phyloP scores from a whole-genome alignment of 2,888 invertebrate genomes.

The Caenorhabditis doughertyi region DNA sequence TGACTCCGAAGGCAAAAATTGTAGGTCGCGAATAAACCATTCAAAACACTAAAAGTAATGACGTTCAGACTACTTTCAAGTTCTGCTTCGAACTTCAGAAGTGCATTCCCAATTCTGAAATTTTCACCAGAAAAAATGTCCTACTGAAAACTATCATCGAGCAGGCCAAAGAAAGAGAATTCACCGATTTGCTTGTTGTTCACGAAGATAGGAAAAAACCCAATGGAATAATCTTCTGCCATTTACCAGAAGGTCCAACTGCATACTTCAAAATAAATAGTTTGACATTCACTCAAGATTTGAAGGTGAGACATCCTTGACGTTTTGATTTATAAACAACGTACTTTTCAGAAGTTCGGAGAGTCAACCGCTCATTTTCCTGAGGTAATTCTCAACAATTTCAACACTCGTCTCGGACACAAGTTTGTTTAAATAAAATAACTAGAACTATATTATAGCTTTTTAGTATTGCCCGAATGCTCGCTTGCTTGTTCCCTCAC shows the following conservation, averaged over 20 bases:
- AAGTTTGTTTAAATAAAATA: constrained; percentile 83
- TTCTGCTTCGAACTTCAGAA: constrained; percentile 94
- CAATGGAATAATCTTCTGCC: constrained; percentile 93
- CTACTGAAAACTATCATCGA: constrained; percentile 89
- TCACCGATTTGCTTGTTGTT: constrained; percentile 92
- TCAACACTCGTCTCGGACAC: constrained; percentile 94
- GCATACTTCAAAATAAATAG: constrained; percentile 96
- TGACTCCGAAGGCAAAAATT: constrained; percentile 91
- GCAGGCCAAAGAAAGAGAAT: constrained; percentile 89
- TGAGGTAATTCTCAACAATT: constrained; percentile 96
- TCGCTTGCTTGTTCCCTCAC: constrained; percentile 93
- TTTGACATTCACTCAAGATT: constrained; percentile 92
- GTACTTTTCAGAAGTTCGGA: constrained; percentile 82
- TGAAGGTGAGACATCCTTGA: constrained; percentile 85
- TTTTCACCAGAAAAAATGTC: constrained; percentile 91
- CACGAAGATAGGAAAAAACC: constrained; percentile 95
- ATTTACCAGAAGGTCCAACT: constrained; percentile 97
- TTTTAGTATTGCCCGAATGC: constrained; percentile 86
- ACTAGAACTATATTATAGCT: not conserved
- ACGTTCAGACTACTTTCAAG: constrained; percentile 84
- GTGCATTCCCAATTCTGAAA: constrained; percentile 93
- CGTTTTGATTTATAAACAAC: not conserved
- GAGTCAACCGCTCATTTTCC: constrained; percentile 93
- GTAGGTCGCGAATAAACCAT: constrained; percentile 79
- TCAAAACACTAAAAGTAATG: not conserved